phyloP scores from a whole-genome alignment of 2,113 vertebrate genomes.

The Toxotes chatareus region DNA sequence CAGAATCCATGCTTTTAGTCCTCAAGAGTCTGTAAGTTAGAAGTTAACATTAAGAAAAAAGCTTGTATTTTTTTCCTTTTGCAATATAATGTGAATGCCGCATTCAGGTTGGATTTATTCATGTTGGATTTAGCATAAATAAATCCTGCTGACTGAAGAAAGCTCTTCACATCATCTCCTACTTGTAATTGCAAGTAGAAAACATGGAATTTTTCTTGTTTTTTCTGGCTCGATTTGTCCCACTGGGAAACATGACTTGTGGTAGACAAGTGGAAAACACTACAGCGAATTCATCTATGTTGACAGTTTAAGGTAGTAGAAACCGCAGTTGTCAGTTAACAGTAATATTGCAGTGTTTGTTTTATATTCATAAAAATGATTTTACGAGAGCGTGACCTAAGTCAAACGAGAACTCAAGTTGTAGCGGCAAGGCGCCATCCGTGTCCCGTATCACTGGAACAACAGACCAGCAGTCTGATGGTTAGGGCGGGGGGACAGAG shows the following conservation, averaged over 20 bases:
- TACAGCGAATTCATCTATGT: conserved; percentile 1
- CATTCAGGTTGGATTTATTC: conserved; percentile 12
- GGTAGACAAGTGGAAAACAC: conserved; percentile 42
- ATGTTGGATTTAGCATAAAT: conserved; percentile 5
- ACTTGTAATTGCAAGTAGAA: conserved; percentile 33
- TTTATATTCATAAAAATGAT: background rate
- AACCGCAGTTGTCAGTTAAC: conserved; percentile 10
- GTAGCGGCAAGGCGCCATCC: background rate
- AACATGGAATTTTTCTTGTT: conserved; percentile 16
- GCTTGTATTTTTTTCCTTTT: background rate
- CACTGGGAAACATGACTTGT: conserved; percentile 14
- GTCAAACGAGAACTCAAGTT: background rate
- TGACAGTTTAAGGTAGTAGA: conserved; percentile 34
- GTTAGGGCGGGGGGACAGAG: background rate
- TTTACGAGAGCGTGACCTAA: background rate
- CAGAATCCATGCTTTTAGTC: background rate
- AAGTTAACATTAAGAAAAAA: background rate
- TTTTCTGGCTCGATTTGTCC: conserved; percentile 31
- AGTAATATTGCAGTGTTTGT: background rate
- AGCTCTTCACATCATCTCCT: conserved; percentile 26
- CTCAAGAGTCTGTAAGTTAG: background rate
- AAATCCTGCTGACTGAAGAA: conserved; percentile 13
- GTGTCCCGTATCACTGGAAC: background rate
- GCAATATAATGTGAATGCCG: background rate
- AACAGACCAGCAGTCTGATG: conserved; percentile 1